Percentiles rank a stretch among this genome's conserved stretches.
phyloP scores from a whole-genome alignment of 2,888 invertebrate species.

The Odontocerum albicorne region DNA sequence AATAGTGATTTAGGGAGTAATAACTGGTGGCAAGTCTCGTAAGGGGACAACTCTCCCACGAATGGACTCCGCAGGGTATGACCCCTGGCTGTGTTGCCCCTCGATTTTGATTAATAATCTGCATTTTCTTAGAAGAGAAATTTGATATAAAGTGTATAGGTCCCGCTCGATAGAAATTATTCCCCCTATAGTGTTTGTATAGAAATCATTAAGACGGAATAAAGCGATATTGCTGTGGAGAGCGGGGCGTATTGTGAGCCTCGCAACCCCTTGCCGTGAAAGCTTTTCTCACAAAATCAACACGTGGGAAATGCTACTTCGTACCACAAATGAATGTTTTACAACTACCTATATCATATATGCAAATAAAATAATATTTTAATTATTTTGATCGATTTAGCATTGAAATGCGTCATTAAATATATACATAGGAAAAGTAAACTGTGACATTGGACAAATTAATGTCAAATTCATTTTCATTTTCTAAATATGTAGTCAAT shows the following conservation, averaged over 20 bases:
- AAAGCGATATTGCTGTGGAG: constrained; percentile 9
- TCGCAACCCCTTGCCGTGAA: constrained; percentile 6
- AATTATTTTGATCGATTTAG: too few relatives aligned
- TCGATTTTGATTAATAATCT: constrained; percentile 7
- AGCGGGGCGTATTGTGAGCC: constrained; percentile 12
- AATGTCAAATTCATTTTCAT: too few relatives aligned
- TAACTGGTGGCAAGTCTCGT: too few relatives aligned
- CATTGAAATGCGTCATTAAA: too few relatives aligned
- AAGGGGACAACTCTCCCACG: constrained; percentile 21
- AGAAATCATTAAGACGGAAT: constrained; percentile 11
- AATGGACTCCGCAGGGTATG: constrained; percentile 1
- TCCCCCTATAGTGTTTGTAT: constrained; percentile 15
- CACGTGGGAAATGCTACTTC: constrained; percentile 29
- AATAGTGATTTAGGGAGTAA: too few relatives aligned
- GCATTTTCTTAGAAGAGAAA: constrained; percentile 16
- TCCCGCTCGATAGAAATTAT: constrained; percentile 11
- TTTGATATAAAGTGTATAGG: constrained; percentile 8
- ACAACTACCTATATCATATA: too few relatives aligned
- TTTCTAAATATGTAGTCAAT: too few relatives aligned
- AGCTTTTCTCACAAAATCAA: constrained; percentile 23
- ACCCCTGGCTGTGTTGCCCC: not conserved
- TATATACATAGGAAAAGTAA: too few relatives aligned
- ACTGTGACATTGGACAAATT: too few relatives aligned
- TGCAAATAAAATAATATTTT: too few relatives aligned
- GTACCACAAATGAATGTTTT: too few relatives aligned